Evolutionary conservation across 2,113 vertebrate species (phyloP).

Genomic region (Pterocles burchelli): DNA sequence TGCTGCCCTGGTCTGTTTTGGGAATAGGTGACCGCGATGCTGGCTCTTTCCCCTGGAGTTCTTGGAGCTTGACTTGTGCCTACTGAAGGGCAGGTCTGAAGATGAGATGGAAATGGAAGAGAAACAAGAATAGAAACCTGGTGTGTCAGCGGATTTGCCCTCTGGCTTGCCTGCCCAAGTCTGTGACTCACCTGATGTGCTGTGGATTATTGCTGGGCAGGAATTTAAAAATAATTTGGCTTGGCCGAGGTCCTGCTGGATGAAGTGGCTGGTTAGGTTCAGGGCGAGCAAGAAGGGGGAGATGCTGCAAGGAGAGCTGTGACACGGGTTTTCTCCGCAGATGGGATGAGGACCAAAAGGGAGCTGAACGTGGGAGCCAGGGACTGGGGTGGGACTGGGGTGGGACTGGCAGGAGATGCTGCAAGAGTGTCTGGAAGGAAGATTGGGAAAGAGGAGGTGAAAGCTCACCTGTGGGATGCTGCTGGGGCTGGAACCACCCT

Average conservation of each 20-base stretch:
- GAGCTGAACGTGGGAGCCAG: neutral
- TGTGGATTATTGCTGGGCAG: neutral
- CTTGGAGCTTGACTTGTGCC: constrained; percentile 5
- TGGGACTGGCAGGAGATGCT: neutral
- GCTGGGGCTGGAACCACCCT: neutral
- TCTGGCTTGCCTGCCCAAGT: neutral
- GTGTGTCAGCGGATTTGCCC: neutral
- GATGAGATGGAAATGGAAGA: neutral
- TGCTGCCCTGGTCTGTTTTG: neutral
- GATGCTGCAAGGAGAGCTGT: neutral
- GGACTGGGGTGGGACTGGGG: neutral
- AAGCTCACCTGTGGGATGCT: neutral
- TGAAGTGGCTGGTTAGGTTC: neutral
- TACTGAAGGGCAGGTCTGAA: neutral
- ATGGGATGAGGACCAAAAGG: neutral
- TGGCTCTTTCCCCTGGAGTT: neutral
- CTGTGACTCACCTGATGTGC: constrained; percentile 19
- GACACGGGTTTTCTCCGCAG: neutral
- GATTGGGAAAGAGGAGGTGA: neutral
- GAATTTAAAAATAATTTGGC: constrained; percentile 29
- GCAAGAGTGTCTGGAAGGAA: rapidly evolving
- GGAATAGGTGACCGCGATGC: neutral
- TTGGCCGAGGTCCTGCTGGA: neutral
- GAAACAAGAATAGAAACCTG: constrained; percentile 34
- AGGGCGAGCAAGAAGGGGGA: neutral